Conservation (phyloP, 2,113 vertebrate genomes). For the Rhea americana region DNA sequence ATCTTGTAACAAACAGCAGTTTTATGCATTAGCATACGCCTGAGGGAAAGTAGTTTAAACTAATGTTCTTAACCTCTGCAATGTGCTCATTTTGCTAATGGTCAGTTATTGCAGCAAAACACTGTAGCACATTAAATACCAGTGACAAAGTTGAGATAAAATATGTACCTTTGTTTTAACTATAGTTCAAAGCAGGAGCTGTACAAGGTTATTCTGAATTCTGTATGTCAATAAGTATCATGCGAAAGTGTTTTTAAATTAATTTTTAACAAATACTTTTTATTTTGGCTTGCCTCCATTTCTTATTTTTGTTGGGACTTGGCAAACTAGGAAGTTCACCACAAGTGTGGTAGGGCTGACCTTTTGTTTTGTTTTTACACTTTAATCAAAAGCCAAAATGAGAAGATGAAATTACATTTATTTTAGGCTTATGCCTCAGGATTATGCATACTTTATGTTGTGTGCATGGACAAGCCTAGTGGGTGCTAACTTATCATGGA, state of each 20-base stretch:
- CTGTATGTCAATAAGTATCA: not conserved
- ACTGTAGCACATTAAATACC: not conserved
- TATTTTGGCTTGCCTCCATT: not conserved
- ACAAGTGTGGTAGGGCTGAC: accelerated
- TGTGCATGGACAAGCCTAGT: not conserved
- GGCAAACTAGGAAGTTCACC: accelerated
- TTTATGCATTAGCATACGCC: not conserved
- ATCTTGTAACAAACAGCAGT: not conserved
- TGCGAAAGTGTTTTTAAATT: not conserved
- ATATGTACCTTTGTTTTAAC: not conserved
- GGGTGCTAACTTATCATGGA: not conserved
- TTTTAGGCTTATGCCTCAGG: not conserved
- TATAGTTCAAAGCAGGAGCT: not conserved
- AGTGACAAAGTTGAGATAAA: not conserved
- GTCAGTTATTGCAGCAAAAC: not conserved
- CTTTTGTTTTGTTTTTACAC: not conserved
- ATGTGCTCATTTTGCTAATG: not conserved
- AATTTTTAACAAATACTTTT: not conserved
- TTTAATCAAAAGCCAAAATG: not conserved
- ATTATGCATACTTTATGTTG: not conserved
- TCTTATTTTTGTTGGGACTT: accelerated
- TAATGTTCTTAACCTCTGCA: not conserved
- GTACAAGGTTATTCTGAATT: not conserved
- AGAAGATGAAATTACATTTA: not conserved
- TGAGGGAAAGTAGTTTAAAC: not conserved